Percentiles rank a stretch among this genome's conserved stretches.
These are phyloP conservation scores for Polypedilum pembai DNA, from an alignment of 1,140 invertebrate genomes.

Conservation along the genomic window DNA sequence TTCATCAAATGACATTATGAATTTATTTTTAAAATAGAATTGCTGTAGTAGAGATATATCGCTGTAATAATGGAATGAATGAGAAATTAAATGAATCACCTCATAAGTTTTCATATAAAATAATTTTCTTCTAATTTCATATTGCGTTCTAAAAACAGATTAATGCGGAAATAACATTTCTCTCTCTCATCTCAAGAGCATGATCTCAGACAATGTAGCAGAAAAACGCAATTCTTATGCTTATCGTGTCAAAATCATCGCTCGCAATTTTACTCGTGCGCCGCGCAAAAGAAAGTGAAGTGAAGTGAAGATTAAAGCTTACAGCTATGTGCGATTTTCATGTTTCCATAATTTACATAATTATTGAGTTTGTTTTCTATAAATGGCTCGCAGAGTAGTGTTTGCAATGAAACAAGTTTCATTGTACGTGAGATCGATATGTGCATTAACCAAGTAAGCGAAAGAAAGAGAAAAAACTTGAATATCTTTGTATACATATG, in stretches of 20 bases:
- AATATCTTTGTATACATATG: conserved; percentile 30
- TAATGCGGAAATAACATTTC: no score
- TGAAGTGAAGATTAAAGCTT: conserved; percentile 23
- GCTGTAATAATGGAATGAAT: no score
- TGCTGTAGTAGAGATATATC: background rate
- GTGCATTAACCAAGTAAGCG: background rate
- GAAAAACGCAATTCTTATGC: background rate
- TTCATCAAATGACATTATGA: conserved; percentile 4
- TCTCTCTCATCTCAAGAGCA: no score
- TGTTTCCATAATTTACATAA: conserved; percentile 27
- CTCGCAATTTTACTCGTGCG: background rate
- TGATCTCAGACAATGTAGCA: background rate
- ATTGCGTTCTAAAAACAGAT: no score
- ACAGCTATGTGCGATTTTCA: background rate
- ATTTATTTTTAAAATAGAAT: background rate
- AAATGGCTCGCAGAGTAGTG: background rate
- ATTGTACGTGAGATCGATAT: conserved; percentile 21
- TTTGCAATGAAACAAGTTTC: background rate
- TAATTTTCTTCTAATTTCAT: no score
- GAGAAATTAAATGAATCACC: no score
- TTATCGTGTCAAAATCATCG: background rate
- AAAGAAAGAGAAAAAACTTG: conserved; percentile 21
- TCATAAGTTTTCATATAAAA: no score
- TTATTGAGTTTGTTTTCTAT: conserved; percentile 27
- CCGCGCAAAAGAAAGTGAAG: conserved; percentile 15